phyloP scores from a whole-genome alignment of 2,797 vertebrate species.

The Acanthopagrus latus region DNA sequence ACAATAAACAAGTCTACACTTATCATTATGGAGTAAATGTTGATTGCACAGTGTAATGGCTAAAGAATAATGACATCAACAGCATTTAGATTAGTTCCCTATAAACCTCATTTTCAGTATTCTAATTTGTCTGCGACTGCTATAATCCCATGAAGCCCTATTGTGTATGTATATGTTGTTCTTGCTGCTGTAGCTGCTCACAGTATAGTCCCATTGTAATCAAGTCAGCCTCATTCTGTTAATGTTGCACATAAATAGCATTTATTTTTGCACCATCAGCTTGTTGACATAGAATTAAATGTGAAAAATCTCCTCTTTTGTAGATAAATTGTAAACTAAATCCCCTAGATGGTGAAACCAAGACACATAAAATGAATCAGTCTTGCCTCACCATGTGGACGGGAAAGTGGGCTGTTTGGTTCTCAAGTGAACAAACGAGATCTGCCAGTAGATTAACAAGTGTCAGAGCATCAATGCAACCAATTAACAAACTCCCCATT shows the following conservation, averaged over 20 bases:
- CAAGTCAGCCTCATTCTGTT: not conserved
- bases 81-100: no score
- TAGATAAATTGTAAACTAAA: constrained; percentile 20
- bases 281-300: not conserved
- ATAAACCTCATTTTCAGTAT: no score
- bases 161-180: no score
- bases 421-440: constrained; percentile 57
- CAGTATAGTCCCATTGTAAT: not conserved
- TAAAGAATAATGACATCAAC: no score
- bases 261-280: constrained; percentile 4
- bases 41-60: no score
- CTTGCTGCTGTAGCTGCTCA: not conserved
- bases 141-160: no score
- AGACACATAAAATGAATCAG: not conserved
- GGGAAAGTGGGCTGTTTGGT: constrained; percentile 32
- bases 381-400: not conserved
- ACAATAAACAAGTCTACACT: no score
- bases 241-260: not conserved
- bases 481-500: constrained; percentile 76
- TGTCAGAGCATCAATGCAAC: constrained; percentile 72
- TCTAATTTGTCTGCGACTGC: no score
- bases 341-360: constrained; percentile 4
- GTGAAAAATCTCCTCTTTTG: constrained; percentile 1
- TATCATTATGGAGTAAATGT: no score
- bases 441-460: constrained; percentile 62